These are phyloP conservation scores for Rhyzopertha dominica DNA, from an alignment of 1,140 invertebrate genomes.

Conservation along the genomic window DNA sequence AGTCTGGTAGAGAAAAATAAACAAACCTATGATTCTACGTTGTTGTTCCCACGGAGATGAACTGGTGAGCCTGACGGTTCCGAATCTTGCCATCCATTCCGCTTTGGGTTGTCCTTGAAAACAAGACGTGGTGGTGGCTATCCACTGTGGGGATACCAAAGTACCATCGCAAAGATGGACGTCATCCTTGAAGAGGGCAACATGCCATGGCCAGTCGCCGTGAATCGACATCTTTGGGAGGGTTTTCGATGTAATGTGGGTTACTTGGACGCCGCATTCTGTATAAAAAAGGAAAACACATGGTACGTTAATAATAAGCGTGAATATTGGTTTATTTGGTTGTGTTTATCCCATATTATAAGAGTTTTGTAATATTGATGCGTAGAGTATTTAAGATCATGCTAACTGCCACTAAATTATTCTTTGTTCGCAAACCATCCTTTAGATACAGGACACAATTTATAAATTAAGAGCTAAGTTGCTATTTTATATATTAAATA, in stretches of 20 bases:
- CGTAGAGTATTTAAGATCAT: no score
- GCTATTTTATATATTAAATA: no score
- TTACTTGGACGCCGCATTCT: conserved; percentile 74
- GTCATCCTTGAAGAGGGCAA: conserved; percentile 73
- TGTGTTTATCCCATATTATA: no score
- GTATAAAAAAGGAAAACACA: no score
- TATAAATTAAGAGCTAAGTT: no score
- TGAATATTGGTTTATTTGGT: no score
- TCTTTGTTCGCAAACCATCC: no score
- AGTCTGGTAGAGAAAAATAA: no score
- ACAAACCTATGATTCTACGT: conserved; percentile 71
- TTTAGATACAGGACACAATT: no score
- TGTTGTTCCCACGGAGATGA: conserved; percentile 84
- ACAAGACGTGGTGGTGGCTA: conserved; percentile 82
- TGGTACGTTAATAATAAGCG: no score
- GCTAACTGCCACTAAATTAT: no score
- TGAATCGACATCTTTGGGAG: conserved; percentile 65
- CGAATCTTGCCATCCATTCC: conserved; percentile 76
- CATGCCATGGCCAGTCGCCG: conserved; percentile 89
- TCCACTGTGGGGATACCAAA: conserved; percentile 71
- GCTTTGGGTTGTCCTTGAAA: conserved; percentile 84
- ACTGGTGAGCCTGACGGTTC: conserved; percentile 68
- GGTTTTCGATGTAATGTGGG: conserved; percentile 51
- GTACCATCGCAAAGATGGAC: conserved; percentile 85
- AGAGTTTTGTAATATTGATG: no score